Evolutionary conservation across 53 echinoderm and acorn worm species (phyloP).

Genomic region (Apostichopus leukothele): DNA sequence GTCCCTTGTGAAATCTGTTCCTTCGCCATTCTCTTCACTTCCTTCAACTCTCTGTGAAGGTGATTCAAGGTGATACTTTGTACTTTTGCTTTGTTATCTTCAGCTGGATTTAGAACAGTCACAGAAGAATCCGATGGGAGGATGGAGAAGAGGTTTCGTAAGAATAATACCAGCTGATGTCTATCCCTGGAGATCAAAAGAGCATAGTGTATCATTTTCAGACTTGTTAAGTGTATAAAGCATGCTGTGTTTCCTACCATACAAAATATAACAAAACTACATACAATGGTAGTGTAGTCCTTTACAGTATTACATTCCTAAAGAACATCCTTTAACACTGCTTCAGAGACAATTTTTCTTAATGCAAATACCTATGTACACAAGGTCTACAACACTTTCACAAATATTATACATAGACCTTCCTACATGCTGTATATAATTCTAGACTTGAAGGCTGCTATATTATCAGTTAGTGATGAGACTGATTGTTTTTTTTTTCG

Average conservation of each 20-base stretch:
- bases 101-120: not conserved
- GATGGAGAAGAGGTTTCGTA: not conserved
- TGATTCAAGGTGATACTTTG: not conserved
- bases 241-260: no score
- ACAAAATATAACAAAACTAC: no score
- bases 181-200: not conserved
- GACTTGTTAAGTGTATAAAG: not conserved
- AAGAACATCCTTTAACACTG: no score
- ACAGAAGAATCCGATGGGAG: conserved; percentile 14
- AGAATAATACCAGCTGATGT: conserved; percentile 10
- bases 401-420: not conserved
- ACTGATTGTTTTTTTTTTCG: no score
- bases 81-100: not conserved
- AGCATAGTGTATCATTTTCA: not conserved
- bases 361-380: not conserved
- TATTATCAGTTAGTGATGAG: no score
- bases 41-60: not conserved
- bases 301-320: not conserved
- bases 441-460: no score
- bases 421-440: not conserved
- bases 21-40: not conserved
- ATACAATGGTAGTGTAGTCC: no score
- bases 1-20: not conserved
- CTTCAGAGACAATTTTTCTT: no score
- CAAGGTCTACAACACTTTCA: not conserved